These are phyloP conservation scores for Ephydatia muelleri DNA, from an alignment of 37 sponge, comb jelly and placozoan species.

Conservation along the genomic window DNA sequence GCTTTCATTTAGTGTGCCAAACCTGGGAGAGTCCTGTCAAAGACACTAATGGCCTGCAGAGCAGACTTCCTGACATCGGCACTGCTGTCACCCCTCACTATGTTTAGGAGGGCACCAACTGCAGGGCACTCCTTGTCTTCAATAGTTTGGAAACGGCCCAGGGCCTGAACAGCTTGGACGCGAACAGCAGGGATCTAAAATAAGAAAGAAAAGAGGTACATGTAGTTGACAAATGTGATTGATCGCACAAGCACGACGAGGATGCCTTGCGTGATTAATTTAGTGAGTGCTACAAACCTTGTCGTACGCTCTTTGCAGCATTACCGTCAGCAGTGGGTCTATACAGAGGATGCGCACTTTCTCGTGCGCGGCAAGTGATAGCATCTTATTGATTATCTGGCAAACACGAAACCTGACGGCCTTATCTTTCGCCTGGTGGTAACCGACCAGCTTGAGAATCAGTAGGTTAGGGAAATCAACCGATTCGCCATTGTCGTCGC, in stretches of 20 bases:
- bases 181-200: constrained; percentile 45
- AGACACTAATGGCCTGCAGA: constrained; percentile 32
- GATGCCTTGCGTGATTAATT: neutral
- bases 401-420: constrained; percentile 72
- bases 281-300: constrained; percentile 15
- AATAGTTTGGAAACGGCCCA: constrained; percentile 53
- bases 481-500: constrained; percentile 19
- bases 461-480: constrained; percentile 47
- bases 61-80: constrained; percentile 63
- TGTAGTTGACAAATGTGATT: neutral
- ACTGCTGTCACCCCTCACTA: constrained; percentile 50
- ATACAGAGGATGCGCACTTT: neutral
- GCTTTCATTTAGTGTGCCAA: neutral
- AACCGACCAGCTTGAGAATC: constrained; percentile 38
- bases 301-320: constrained; percentile 63
- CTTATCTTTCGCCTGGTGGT: constrained; percentile 60
- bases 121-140: constrained; percentile 50
- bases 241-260: neutral
- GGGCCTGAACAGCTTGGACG: constrained; percentile 50
- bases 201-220: neutral
- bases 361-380: constrained; percentile 39
- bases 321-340: constrained; percentile 10
- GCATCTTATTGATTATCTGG: constrained; percentile 61
- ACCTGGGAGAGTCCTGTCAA: constrained; percentile 29
- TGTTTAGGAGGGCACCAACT: constrained; percentile 10